These are phyloP conservation scores for Cromileptes altivelis DNA, from an alignment of 2,113 vertebrate species.

Conservation along the genomic window DNA sequence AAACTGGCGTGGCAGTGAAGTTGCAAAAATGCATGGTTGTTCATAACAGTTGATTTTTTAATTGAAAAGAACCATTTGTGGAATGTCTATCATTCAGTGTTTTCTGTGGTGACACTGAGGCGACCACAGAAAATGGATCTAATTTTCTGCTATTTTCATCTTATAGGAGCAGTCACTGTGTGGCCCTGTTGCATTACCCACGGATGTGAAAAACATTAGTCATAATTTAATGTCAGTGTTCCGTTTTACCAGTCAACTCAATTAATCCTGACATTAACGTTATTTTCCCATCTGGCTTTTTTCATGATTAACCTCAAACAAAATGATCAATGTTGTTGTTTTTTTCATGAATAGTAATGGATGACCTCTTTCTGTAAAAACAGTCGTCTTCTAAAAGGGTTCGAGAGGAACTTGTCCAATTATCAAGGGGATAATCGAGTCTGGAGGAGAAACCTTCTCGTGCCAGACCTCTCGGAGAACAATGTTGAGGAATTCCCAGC, in stretches of 20 bases:
- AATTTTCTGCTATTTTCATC: constrained; percentile 27
- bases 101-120: background rate
- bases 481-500: constrained; percentile 50
- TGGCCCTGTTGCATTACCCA: background rate
- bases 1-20: background rate
- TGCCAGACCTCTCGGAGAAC: constrained; percentile 36
- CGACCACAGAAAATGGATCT: constrained; percentile 10
- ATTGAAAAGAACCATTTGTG: constrained; percentile 12
- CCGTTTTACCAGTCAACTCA: constrained; percentile 7
- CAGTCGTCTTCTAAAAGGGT: constrained; percentile 7
- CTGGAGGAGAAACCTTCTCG: constrained; percentile 19
- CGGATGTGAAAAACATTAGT: constrained; percentile 5
- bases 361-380: constrained; percentile 51
- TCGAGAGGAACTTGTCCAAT: constrained; percentile 45
- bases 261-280: constrained; percentile 37
- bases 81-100: constrained; percentile 3
- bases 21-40: constrained; percentile 10
- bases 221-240: constrained; percentile 23
- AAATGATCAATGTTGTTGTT: constrained; percentile 38
- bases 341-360: constrained; percentile 27
- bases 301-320: constrained; percentile 21
- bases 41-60: background rate
- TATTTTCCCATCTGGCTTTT: constrained; percentile 33
- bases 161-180: constrained; percentile 1
- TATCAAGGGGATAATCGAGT: constrained; percentile 47